Evolutionary conservation across 1,140 invertebrate genomes (phyloP).

Genomic region (Cryptotermes secundus): DNA sequence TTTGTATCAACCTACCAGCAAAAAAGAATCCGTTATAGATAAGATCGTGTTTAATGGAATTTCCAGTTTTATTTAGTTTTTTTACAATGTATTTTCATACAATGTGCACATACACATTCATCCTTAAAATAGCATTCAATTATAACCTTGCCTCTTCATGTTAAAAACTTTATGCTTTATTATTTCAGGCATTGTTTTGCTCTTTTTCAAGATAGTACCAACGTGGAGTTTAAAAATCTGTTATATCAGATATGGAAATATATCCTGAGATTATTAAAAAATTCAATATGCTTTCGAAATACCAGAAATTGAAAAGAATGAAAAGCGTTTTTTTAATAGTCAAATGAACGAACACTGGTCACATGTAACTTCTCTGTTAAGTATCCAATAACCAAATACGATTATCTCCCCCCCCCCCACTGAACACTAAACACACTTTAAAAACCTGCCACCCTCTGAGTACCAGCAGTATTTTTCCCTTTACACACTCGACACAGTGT

Average conservation of each 20-base stretch:
- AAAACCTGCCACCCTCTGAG: too few relatives aligned
- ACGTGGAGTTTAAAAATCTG: neutral
- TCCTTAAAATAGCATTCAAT: neutral
- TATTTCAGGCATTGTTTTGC: neutral
- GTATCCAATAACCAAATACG: slow-evolving; percentile 16
- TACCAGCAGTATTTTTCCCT: too few relatives aligned
- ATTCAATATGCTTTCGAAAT: neutral
- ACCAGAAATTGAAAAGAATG: neutral
- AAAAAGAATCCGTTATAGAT: neutral
- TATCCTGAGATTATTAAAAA: neutral
- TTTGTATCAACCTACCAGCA: too few relatives aligned
- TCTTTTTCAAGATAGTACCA: neutral
- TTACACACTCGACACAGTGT: too few relatives aligned
- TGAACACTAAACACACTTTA: neutral
- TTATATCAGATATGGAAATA: slow-evolving; percentile 12
- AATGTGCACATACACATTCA: neutral
- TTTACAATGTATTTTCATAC: too few relatives aligned
- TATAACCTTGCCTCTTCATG: neutral
- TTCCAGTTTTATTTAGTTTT: too few relatives aligned
- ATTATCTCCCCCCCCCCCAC: neutral
- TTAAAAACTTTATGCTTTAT: neutral
- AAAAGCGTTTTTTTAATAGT: neutral
- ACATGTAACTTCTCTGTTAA: slow-evolving; percentile 14
- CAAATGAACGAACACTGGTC: neutral
- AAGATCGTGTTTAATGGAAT: neutral